Evolutionary conservation across 2,888 invertebrate species (phyloP).

Genomic region (Alviniconcha strummeri): DNA sequence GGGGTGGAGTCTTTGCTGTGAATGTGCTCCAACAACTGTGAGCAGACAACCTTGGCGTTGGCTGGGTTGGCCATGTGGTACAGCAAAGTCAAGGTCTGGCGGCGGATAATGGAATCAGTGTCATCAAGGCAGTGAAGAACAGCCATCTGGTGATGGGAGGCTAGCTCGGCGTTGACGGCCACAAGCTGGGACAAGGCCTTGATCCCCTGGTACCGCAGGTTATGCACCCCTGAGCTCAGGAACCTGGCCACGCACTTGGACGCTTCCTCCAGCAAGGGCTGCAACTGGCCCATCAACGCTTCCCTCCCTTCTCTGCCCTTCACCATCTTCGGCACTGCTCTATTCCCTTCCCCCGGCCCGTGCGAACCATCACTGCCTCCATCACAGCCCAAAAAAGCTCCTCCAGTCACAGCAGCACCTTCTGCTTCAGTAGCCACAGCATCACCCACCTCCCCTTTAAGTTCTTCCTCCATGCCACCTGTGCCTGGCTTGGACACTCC

Average conservation of each 20-base stretch:
- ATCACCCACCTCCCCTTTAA: not conserved
- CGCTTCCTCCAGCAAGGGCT: conserved; percentile 56
- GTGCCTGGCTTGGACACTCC: no score
- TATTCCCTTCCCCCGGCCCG: not conserved
- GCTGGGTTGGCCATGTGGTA: conserved; percentile 66
- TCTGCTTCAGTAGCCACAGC: not conserved
- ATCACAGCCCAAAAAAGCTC: not conserved
- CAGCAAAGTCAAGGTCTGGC: conserved; percentile 68
- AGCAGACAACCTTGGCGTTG: conserved; percentile 67
- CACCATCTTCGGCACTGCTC: not conserved
- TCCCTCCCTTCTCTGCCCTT: not conserved
- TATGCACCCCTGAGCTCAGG: conserved; percentile 50
- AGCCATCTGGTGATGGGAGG: conserved; percentile 65
- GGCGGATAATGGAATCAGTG: conserved; percentile 63
- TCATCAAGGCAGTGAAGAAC: conserved; percentile 70
- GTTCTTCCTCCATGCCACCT: not conserved
- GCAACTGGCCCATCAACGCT: not conserved
- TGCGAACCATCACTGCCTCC: not conserved
- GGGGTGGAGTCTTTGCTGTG: not conserved
- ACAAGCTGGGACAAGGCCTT: conserved; percentile 66
- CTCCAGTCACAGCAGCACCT: not conserved
- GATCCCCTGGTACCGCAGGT: conserved; percentile 56
- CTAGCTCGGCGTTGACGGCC: conserved; percentile 57
- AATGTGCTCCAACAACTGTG: conserved; percentile 62
- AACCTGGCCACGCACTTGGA: conserved; percentile 62